A percentile compares a stretch with the other conserved stretches of the same genome.
Evolutionary conservation across 2,888 invertebrate species (phyloP).

Genomic region (Tricholauxania praeusta): DNA sequence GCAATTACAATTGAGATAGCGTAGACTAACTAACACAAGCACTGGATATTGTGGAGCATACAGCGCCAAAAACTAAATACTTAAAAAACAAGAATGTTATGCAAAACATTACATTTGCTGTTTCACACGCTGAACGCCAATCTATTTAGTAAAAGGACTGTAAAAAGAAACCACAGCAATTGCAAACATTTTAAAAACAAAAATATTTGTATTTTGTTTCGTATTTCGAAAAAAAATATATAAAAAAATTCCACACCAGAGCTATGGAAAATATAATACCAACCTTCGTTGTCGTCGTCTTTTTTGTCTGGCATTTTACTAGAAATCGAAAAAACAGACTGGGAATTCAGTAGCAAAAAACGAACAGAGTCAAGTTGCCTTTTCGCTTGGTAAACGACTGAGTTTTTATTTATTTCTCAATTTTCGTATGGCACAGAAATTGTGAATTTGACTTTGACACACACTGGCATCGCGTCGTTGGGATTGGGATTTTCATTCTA

Average conservation of each 20-base stretch:
- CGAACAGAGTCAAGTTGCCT: constrained; percentile 20
- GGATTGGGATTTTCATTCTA: constrained; percentile 1
- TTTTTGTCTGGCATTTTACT: constrained; percentile 28
- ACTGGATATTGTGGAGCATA: neutral
- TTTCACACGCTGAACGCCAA: neutral
- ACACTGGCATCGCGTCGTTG: constrained; percentile 18
- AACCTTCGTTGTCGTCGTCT: constrained; percentile 28
- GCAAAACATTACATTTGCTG: too few species aligned
- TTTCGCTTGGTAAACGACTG: constrained; percentile 33
- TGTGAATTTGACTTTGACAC: constrained; percentile 11
- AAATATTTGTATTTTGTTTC: neutral
- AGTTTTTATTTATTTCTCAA: constrained; percentile 14
- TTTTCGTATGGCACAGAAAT: constrained; percentile 10
- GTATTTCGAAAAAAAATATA: neutral
- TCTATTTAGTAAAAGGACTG: neutral
- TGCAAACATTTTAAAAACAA: neutral
- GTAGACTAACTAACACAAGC: neutral
- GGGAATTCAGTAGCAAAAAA: constrained; percentile 3
- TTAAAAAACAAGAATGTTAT: too few species aligned
- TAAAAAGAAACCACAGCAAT: neutral
- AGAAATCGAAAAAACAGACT: neutral
- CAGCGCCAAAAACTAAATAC: neutral
- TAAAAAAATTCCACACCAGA: neutral
- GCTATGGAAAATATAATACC: neutral
- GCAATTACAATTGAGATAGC: neutral